A percentile compares a stretch with the other conserved stretches of the same genome.
Conservation (phyloP, 2,113 vertebrate species). For the Deroptyus accipitrinus region DNA sequence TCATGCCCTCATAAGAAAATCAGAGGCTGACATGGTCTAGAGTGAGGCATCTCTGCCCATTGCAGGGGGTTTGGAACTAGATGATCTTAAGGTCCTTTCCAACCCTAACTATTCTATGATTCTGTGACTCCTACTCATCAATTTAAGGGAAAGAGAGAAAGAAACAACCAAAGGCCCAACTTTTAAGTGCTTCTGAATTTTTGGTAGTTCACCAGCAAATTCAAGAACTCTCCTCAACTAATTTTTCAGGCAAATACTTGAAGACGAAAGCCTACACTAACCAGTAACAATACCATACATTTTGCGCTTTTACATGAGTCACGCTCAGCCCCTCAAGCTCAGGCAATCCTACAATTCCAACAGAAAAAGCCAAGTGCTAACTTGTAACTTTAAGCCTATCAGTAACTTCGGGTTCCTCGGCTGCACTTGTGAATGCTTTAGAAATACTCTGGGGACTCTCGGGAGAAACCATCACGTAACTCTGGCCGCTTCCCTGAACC, state of each 20-base stretch:
- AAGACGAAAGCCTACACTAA: neutral
- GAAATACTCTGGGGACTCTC: neutral
- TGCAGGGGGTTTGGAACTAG: neutral
- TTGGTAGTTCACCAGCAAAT: neutral
- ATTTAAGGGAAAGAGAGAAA: neutral
- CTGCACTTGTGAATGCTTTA: rapidly evolving
- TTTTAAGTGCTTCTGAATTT: neutral
- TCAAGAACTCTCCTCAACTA: neutral
- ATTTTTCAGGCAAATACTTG: neutral
- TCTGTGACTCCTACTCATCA: neutral
- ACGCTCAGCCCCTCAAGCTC: neutral
- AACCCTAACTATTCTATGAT: neutral
- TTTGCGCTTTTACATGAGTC: neutral
- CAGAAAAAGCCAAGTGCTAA: neutral
- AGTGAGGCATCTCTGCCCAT: neutral
- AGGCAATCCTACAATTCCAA: neutral
- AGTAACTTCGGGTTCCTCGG: neutral
- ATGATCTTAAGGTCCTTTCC: neutral
- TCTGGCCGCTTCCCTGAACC: neutral
- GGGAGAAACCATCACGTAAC: too few relatives aligned
- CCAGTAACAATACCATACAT: neutral
- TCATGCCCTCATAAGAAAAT: neutral
- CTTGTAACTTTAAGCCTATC: neutral
- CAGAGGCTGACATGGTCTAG: neutral
- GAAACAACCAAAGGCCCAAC: neutral